Conservation (phyloP, 1,140 invertebrate genomes). For the Platyscapa corneri region DNA sequence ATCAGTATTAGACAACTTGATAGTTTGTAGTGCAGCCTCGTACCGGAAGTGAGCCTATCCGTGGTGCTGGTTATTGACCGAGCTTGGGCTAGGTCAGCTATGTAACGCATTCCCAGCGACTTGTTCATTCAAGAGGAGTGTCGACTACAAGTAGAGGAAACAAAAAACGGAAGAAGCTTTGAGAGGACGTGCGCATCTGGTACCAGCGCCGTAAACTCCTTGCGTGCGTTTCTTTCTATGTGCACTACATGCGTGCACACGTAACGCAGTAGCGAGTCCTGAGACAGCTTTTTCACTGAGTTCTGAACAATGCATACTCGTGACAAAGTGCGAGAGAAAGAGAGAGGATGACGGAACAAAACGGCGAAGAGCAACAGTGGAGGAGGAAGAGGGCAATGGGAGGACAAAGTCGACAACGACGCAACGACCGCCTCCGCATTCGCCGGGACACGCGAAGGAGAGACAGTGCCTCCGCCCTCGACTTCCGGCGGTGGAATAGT, state of each 20-base stretch:
- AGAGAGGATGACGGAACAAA: background rate
- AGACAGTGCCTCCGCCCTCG: conserved; percentile 49
- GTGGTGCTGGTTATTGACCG: background rate
- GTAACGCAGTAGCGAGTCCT: conserved; percentile 23
- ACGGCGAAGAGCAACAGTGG: background rate
- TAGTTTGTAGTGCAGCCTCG: too few species aligned
- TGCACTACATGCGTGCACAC: background rate
- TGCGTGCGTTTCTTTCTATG: background rate
- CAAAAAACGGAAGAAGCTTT: background rate
- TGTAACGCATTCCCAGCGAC: background rate
- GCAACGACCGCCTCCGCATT: conserved; percentile 14
- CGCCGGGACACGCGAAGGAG: background rate
- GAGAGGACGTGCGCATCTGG: background rate
- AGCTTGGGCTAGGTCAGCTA: background rate
- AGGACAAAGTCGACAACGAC: conserved; percentile 14
- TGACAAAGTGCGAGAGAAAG: background rate
- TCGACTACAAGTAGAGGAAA: too few species aligned
- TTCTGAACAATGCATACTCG: background rate
- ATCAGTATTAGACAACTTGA: too few species aligned
- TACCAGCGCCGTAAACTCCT: background rate
- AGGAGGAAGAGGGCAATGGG: background rate
- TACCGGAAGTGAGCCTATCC: background rate
- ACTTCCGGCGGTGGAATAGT: conserved; percentile 34
- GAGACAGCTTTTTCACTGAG: background rate
- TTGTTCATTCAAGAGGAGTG: background rate